phyloP scores from a whole-genome alignment of 1,140 invertebrate genomes.

The Pogonus chalceus region DNA sequence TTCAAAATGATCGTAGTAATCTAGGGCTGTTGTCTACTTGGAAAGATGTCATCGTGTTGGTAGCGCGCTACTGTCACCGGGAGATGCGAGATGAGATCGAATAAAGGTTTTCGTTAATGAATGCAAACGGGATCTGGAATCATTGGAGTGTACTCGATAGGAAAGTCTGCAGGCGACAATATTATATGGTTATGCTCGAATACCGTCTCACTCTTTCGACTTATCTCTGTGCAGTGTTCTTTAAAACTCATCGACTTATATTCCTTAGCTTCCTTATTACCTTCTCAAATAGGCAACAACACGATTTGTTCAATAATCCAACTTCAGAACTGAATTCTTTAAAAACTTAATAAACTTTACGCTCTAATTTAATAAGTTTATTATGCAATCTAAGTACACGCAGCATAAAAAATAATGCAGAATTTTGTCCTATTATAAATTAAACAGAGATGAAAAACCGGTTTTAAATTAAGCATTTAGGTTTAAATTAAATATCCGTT shows the following conservation, averaged over 20 bases:
- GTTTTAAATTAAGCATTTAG: background rate
- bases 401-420: background rate
- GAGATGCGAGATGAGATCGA: conserved; percentile 2
- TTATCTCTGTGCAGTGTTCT: too few species aligned
- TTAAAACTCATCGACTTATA: too few species aligned
- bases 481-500: background rate
- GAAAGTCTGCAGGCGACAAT: conserved; percentile 6
- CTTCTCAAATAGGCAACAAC: too few species aligned
- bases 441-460: too few species aligned
- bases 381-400: background rate
- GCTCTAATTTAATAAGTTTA: too few species aligned
- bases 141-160: conserved; percentile 4
- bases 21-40: too few species aligned
- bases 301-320: too few species aligned
- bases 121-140: conserved; percentile 3
- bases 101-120: conserved; percentile 4
- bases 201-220: too few species aligned
- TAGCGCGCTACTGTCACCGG: background rate
- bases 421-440: background rate
- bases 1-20: too few species aligned
- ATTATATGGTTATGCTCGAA: conserved; percentile 1
- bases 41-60: background rate
- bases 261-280: too few species aligned
- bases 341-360: too few species aligned
- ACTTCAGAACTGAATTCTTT: too few species aligned